Base-by-base conservation (phyloP, 2,888 invertebrate genomes). In the Drosophila ezoana region DNA sequence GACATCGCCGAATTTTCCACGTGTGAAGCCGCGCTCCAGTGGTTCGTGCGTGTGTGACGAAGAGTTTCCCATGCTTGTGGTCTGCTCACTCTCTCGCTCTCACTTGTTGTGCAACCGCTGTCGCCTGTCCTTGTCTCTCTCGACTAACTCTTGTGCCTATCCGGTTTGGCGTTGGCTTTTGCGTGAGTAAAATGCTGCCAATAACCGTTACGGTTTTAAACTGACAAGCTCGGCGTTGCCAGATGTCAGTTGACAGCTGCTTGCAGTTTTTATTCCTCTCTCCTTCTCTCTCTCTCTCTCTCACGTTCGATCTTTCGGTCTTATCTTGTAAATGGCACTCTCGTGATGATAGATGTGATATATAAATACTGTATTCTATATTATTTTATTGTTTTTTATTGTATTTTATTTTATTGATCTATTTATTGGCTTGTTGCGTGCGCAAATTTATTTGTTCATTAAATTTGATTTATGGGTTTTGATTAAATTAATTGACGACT, bases 31-130 rank as follows among this genome's bases (percentile, higher is more conserved):
- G 92, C 95, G 94, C 91, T 96, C 96, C 92, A 96, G 94, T 85
- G 96, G 96, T 93, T 96, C 96, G 93, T 96, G 96, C 81, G 95
- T 94, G 90, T 96, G 95, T 82, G 96, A 96, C 90, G 96, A 95
- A 93, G 96, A 96, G 92, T 96, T 96, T 90, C 96, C 96, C 96
- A 96, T 96, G 85, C 70, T 45, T 68, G 66, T 44, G 66, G 69
- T 75, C 71, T 35, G 43, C 28, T 33, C 33, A 45, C 40, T 47
- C 28, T 52, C 14, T 57, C 60, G 33, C 33, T 10, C 60, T 38
- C 38, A 33, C 41, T 20, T 14, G 35, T 47, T 28, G 43, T 20
- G 28, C 43, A 18, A 33, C 43, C 41, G 4, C 51, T 6, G 57
- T 45, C 52, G 49, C 66, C 66, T 59, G 28, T 48, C 45, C 51